Conservation (phyloP, 1,140 invertebrate genomes). For the Sarcophaga bullata region DNA sequence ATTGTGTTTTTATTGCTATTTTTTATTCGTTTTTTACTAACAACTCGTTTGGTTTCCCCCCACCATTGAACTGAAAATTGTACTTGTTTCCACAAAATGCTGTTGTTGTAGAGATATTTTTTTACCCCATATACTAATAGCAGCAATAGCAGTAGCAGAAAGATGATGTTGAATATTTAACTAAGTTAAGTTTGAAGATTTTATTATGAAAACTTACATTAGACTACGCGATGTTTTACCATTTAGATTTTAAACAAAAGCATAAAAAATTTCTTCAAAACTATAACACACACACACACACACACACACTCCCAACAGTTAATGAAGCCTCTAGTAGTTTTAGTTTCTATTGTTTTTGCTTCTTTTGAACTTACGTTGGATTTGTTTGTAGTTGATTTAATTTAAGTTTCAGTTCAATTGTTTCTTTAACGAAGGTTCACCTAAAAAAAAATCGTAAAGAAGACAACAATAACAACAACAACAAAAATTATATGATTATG, state of each 20-base stretch:
- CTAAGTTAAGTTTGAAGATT: not conserved
- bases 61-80: not conserved
- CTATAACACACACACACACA: not conserved
- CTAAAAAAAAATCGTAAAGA: not conserved
- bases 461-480: no score
- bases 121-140: no score
- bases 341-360: not conserved
- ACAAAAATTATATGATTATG: conserved; percentile 3
- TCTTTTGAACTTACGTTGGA: not conserved
- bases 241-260: not conserved
- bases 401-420: conserved; percentile 21
- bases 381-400: not conserved
- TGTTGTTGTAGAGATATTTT: no score
- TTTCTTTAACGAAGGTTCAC: not conserved
- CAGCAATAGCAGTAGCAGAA: not conserved
- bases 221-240: conserved; percentile 8
- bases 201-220: conserved; percentile 20
- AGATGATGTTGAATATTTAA: conserved; percentile 1
- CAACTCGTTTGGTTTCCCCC: not conserved
- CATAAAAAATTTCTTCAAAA: not conserved
- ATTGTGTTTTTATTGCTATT: not conserved
- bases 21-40: not conserved
- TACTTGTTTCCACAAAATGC: no score
- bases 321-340: not conserved
- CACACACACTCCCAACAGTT: not conserved